A percentile compares a stretch with the other conserved stretches of the same genome.
Evolutionary conservation across 2,797 vertebrate genomes (phyloP).

Genomic region (Loris lydekkerianus): DNA sequence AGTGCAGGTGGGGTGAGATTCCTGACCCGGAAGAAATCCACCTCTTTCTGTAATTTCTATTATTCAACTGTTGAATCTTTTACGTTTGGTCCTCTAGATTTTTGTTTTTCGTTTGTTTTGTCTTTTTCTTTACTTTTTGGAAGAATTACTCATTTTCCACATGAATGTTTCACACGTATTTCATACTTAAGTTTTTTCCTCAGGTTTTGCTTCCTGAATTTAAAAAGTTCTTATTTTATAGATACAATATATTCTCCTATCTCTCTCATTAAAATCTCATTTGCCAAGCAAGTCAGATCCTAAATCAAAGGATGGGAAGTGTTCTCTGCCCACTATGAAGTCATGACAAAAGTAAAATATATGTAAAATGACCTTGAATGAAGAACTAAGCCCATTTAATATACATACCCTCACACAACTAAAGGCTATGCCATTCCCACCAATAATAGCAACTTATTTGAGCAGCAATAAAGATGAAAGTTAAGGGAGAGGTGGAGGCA

Average conservation of each 20-base stretch:
- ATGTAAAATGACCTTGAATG: background rate
- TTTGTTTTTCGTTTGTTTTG: background rate
- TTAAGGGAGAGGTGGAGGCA: background rate
- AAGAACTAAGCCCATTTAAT: background rate
- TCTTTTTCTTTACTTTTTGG: constrained; percentile 4
- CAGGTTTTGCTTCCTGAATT: constrained; percentile 10
- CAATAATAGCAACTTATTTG: background rate
- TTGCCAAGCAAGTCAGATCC: background rate
- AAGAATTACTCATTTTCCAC: constrained; percentile 8
- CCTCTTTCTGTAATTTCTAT: background rate
- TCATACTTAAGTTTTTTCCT: background rate
- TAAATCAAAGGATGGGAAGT: background rate
- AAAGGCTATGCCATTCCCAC: background rate
- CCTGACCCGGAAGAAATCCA: too few species aligned
- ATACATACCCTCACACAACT: background rate
- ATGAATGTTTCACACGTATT: background rate
- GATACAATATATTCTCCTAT: background rate
- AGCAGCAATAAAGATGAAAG: background rate
- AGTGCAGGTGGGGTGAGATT: too few species aligned
- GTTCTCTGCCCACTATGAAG: background rate
- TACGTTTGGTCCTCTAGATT: background rate
- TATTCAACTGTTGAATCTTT: constrained; percentile 19
- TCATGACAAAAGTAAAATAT: background rate
- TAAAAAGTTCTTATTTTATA: background rate
- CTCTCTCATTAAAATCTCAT: background rate